These are phyloP conservation scores for Cryptocheilus praepositus DNA, from an alignment of 2,888 invertebrate genomes.

Conservation along the genomic window DNA sequence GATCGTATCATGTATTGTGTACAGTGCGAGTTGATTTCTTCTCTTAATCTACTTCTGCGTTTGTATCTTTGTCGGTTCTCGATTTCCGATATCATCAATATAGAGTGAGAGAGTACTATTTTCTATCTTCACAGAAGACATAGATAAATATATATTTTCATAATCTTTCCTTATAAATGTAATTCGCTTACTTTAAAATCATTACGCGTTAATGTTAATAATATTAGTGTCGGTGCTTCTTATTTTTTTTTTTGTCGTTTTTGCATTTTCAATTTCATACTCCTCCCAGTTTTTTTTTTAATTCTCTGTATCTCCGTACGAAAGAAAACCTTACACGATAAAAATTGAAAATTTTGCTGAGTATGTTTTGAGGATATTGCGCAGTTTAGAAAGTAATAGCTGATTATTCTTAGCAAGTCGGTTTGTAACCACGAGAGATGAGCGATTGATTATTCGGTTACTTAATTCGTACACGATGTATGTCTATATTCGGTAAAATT, in stretches of 20 bases:
- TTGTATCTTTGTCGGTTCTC: conserved; percentile 64
- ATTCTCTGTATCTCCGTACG: conserved; percentile 26
- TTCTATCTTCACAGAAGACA: conserved; percentile 77
- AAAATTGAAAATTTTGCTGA: conserved; percentile 33
- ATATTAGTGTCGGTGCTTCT: conserved; percentile 73
- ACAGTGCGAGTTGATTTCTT: conserved; percentile 61
- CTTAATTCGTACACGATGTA: too few relatives aligned
- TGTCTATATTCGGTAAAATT: too few relatives aligned
- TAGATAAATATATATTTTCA: conserved; percentile 76
- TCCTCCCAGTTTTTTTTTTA: conserved; percentile 35
- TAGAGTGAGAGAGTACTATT: conserved; percentile 75
- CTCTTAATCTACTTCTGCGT: conserved; percentile 67
- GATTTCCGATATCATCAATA: conserved; percentile 72
- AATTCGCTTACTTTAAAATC: conserved; percentile 74
- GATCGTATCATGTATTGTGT: conserved; percentile 60
- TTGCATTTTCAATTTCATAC: conserved; percentile 58
- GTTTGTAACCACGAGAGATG: too few relatives aligned
- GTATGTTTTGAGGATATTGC: conserved; percentile 48
- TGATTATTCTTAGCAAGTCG: background rate
- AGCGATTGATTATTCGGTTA: too few relatives aligned
- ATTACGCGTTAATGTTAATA: conserved; percentile 74
- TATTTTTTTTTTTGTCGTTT: conserved; percentile 33
- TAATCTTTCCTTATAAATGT: conserved; percentile 75
- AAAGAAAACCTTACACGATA: conserved; percentile 43
- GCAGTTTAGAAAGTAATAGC: conserved; percentile 40